Evolutionary conservation across 2,888 invertebrate species (phyloP), one percentile per base, ranked within the genome.

Genomic region (Anoncus sp.): DNA sequence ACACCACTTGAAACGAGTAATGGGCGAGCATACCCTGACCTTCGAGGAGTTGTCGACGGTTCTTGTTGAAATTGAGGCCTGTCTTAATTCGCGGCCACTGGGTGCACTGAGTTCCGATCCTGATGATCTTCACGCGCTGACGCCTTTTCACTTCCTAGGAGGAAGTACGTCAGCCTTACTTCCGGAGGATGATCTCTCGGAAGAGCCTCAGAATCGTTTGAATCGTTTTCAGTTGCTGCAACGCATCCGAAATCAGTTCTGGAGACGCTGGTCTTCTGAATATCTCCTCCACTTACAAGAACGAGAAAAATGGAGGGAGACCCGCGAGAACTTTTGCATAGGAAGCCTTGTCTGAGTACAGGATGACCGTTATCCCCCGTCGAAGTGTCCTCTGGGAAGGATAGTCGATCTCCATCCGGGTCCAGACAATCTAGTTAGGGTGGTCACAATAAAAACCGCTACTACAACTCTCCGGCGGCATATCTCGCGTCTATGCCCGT

Each of bases 211-310:
- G 40, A 73, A 70, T 43, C 63, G 76, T 1, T 18, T 77, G 22
- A 45, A 63, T 31, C 63, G 65, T 5, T 77, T 62, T 10, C 74
- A 70, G 24, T 49, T 77, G 16, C 40, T 80, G 5, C 76, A 77
- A 16, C 66, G 62, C 7, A 47, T 79, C 16, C 75, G 53, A 2
- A 31, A 62, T 12, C 9, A 43, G 43, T 43, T 43, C 12, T 43
- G 43, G 43, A 43, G 10, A 43, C 43, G 43, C 10, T 43, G 43
- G 43, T 43, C 43, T 43, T 3, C 43, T 12, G 43, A 43, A 16
- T 43, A 43, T 43, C 43, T 43, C 14, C 43, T 43, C 43, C 43
- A 3, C 43, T 43, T 43, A 12, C 4, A 43, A 43, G 43, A 16
- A 14, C 22, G 51, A 51, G 24, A 20, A 12, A 51, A 51, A 22